These are phyloP conservation scores for Dicerorhinus sumatrensis DNA, from an alignment of 2,113 vertebrate species.

Conservation along the genomic window DNA sequence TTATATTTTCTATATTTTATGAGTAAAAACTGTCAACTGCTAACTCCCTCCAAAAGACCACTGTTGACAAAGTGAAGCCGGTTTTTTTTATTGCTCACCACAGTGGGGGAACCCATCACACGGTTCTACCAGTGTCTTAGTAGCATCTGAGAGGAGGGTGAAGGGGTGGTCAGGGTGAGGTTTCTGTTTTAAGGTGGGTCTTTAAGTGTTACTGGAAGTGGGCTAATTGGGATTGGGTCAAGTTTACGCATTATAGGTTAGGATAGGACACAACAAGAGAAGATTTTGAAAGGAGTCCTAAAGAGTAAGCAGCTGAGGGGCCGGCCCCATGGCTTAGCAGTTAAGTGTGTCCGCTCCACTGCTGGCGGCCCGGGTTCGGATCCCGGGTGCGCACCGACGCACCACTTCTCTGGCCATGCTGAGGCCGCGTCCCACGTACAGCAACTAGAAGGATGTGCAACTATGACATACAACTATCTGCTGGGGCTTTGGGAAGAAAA, in stretches of 20 bases:
- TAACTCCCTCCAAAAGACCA: background rate
- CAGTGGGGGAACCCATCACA: rapidly evolving
- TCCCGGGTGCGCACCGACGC: too few species aligned
- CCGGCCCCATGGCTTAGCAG: too few species aligned
- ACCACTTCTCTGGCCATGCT: too few species aligned
- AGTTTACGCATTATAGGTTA: background rate
- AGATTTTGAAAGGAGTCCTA: background rate
- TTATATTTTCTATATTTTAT: background rate
- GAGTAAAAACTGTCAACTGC: background rate
- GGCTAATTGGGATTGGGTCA: background rate
- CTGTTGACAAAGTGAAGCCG: background rate
- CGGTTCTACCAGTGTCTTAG: background rate
- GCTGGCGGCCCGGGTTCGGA: too few species aligned
- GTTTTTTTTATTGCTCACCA: background rate
- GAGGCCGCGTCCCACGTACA: too few species aligned
- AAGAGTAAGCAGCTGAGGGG: background rate
- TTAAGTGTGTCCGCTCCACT: too few species aligned
- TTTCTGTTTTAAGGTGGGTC: background rate
- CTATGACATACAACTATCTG: too few species aligned
- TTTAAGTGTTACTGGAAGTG: background rate
- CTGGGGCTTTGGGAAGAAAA: too few species aligned
- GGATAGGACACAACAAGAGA: background rate
- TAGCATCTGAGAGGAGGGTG: background rate
- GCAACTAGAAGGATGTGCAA: too few species aligned
- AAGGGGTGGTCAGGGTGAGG: background rate